phyloP scores from a whole-genome alignment of 2,113 vertebrate species.

The Pogona vitticeps region DNA sequence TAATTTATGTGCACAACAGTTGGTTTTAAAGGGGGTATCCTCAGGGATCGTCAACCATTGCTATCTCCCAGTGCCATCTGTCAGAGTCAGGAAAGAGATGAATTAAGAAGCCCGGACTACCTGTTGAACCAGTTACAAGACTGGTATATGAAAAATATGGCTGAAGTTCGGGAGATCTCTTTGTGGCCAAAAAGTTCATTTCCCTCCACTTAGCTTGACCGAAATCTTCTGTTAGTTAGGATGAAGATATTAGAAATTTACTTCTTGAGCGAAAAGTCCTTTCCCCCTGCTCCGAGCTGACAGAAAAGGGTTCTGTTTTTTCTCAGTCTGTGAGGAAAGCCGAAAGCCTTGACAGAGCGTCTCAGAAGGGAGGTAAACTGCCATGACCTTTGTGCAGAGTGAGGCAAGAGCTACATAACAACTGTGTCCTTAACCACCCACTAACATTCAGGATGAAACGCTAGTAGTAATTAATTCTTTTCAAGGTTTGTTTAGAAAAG shows the following conservation, averaged over 20 bases:
- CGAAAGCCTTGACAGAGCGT: not conserved
- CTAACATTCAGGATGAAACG: not conserved
- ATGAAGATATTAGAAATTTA: not conserved
- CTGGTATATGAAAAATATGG: not conserved
- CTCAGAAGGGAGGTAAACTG: not conserved
- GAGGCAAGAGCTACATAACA: not conserved
- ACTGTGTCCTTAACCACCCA: not conserved
- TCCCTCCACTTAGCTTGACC: no score
- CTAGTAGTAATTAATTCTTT: not conserved
- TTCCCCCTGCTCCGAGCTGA: not conserved
- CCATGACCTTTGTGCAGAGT: constrained; percentile 8
- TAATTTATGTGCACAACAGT: not conserved
- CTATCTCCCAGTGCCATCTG: not conserved
- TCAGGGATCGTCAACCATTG: not conserved
- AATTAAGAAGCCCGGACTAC: not conserved
- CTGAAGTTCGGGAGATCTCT: not conserved
- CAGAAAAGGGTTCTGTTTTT: not conserved
- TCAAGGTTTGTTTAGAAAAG: not conserved
- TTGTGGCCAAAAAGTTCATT: not conserved
- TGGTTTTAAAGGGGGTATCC: no score
- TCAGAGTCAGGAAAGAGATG: not conserved
- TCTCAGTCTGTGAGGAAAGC: not conserved
- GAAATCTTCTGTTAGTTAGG: no score
- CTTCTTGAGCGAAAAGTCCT: not conserved
- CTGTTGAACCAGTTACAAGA: not conserved